These are phyloP conservation scores for Dryomyza anilis DNA, from an alignment of 2,888 invertebrate species.

Conservation along the genomic window DNA sequence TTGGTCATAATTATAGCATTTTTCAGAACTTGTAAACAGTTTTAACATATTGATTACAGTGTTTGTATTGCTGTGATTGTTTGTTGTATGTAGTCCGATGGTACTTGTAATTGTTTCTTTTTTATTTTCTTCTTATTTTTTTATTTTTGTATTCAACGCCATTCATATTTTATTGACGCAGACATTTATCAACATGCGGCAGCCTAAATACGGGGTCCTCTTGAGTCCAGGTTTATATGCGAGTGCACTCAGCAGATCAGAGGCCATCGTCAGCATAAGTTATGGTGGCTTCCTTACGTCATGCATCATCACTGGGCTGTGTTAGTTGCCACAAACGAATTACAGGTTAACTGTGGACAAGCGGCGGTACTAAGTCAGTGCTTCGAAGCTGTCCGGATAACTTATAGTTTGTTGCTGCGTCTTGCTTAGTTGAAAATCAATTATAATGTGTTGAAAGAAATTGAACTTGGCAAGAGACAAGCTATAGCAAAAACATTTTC, in stretches of 20 bases:
- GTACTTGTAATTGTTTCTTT: neutral
- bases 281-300: neutral
- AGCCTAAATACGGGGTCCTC: neutral
- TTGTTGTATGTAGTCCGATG: neutral
- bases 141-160: neutral
- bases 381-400: too few relatives aligned
- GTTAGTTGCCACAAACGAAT: too few relatives aligned
- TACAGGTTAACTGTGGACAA: too few relatives aligned
- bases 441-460: too few relatives aligned
- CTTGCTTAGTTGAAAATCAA: too few relatives aligned
- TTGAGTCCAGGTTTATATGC: neutral
- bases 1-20: slow-evolving; percentile 13
- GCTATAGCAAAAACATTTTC: too few relatives aligned
- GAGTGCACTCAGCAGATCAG: neutral
- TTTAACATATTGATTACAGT: slow-evolving; percentile 17
- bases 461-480: too few relatives aligned
- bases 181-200: neutral
- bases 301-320: neutral
- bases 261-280: neutral
- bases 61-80: neutral
- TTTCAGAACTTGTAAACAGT: neutral
- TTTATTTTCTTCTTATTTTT: too few relatives aligned
- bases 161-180: slow-evolving; percentile 11
- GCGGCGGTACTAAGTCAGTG: too few relatives aligned
- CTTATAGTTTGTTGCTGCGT: too few relatives aligned